Percentiles rank a stretch among this genome's conserved stretches.
These are phyloP conservation scores for Pipistrellus kuhlii DNA, from an alignment of 2,797 vertebrate species.

Conservation along the genomic window DNA sequence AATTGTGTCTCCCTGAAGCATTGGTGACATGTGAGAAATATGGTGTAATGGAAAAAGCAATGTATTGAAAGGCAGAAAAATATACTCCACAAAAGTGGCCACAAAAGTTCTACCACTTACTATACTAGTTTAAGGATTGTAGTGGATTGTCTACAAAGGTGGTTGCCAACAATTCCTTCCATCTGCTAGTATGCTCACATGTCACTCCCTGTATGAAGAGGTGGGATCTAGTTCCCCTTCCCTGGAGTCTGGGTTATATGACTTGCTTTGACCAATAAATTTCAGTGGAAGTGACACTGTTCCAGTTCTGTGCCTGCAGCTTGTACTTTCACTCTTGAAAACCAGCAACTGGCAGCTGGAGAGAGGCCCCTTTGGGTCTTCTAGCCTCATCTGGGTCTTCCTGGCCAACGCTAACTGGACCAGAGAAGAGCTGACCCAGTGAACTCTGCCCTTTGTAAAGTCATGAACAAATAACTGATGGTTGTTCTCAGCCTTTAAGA, in stretches of 20 bases:
- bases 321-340: background rate
- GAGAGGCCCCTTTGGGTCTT: background rate
- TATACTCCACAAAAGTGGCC: background rate
- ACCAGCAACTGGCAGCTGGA: background rate
- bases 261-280: background rate
- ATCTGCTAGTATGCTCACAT: background rate
- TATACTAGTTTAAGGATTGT: background rate
- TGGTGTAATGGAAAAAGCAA: background rate
- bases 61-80: background rate
- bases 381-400: background rate
- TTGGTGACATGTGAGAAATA: background rate
- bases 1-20: background rate
- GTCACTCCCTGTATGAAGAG: background rate
- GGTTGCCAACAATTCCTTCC: background rate
- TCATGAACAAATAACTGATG: background rate
- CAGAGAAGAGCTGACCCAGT: background rate
- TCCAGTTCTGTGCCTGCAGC: background rate
- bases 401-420: background rate
- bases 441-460: background rate
- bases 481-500: constrained; percentile 1
- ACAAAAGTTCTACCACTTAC: background rate
- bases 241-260: background rate
- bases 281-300: background rate
- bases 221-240: background rate
- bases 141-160: background rate